Percentiles rank a stretch among this genome's conserved stretches.
Conservation (phyloP, 2,113 vertebrate species). For the Salvelinus alpinus region DNA sequence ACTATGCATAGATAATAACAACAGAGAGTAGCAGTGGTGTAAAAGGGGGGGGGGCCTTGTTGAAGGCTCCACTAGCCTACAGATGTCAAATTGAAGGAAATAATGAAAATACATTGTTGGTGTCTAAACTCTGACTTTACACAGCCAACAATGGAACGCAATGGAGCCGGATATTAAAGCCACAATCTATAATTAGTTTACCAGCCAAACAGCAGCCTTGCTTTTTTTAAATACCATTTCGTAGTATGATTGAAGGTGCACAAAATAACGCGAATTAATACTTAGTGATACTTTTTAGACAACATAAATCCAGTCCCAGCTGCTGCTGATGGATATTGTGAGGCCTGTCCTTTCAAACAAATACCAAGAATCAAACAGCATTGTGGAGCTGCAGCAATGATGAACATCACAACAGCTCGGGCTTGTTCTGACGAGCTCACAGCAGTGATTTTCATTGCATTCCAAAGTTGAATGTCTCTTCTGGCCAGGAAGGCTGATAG, state of each 20-base stretch:
- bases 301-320: background rate
- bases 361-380: background rate
- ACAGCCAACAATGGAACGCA: too few relatives aligned
- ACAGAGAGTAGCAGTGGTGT: too few relatives aligned
- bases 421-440: conserved; percentile 16
- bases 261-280: background rate
- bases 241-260: background rate
- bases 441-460: conserved; percentile 15
- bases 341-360: background rate
- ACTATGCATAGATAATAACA: too few relatives aligned
- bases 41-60: too few relatives aligned
- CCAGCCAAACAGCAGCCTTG: too few relatives aligned
- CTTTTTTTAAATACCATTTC: background rate
- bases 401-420: background rate
- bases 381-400: background rate
- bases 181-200: too few relatives aligned
- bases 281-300: background rate
- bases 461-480: conserved; percentile 24
- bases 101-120: too few relatives aligned
- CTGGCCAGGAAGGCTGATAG: conserved; percentile 11
- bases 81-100: too few relatives aligned
- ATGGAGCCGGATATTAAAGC: too few relatives aligned
- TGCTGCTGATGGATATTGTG: background rate
- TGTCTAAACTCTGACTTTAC: too few relatives aligned
- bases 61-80: too few relatives aligned